Evolutionary conservation across 2,888 invertebrate genomes (phyloP).

Genomic region (Brenthis hecate): DNA sequence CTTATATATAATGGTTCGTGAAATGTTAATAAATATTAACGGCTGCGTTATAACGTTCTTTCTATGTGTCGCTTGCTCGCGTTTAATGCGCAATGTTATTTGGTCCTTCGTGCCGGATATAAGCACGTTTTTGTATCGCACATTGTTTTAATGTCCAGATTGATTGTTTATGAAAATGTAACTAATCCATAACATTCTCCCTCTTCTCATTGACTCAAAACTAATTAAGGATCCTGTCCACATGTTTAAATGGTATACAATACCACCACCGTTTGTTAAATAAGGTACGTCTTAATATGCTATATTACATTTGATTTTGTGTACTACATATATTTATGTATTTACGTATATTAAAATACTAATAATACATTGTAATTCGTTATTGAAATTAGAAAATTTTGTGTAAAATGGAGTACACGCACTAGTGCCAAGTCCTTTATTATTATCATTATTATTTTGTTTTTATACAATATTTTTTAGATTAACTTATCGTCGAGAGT

Average conservation of each 20-base stretch:
- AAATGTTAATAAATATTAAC: neutral
- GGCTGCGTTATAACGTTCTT: neutral
- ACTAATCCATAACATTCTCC: slow-evolving; percentile 83
- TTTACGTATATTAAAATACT: slow-evolving; percentile 55
- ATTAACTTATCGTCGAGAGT: slow-evolving; percentile 58
- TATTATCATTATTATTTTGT: slow-evolving; percentile 15
- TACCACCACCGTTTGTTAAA: slow-evolving; percentile 78
- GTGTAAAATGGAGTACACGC: slow-evolving; percentile 47
- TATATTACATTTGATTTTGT: slow-evolving; percentile 69
- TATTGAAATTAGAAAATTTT: slow-evolving; percentile 59
- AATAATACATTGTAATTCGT: slow-evolving; percentile 60
- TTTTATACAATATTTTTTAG: slow-evolving; percentile 34
- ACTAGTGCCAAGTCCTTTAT: slow-evolving; percentile 68
- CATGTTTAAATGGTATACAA: slow-evolving; percentile 78
- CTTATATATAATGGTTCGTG: neutral
- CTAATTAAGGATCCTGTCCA: slow-evolving; percentile 79
- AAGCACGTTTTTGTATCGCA: slow-evolving; percentile 60
- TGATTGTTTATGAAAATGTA: slow-evolving; percentile 69
- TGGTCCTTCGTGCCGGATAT: slow-evolving; percentile 40
- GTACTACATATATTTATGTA: slow-evolving; percentile 69
- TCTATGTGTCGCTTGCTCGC: no score
- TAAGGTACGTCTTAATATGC: slow-evolving; percentile 78
- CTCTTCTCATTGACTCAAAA: slow-evolving; percentile 80
- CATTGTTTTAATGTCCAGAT: slow-evolving; percentile 46
- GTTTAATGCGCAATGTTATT: neutral